Base-by-base conservation (phyloP, 2,113 vertebrate genomes). In the Glaucidium brasilianum region DNA sequence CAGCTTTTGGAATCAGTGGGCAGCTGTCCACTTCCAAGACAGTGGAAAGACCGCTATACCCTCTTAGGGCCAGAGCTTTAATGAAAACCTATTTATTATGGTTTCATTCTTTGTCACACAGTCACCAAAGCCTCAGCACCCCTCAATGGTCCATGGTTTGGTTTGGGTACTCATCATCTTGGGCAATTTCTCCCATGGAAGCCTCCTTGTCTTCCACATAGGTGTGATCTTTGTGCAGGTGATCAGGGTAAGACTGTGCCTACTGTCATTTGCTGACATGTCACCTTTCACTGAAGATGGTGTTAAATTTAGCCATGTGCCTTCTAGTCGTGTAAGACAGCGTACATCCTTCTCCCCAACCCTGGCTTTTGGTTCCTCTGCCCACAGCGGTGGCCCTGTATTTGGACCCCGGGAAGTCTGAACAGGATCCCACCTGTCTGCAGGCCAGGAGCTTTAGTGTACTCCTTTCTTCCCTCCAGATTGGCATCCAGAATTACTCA, bases 401-500 rank as follows among this genome's bases (percentile, higher is more conserved):
- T 5, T 63, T 74, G 52, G 10, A 56, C 27, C 26, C 56, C 69
- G 39, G 8, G 68, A 76, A 87, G 10, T 80, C 56, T 53, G 79
- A 84, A 60, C 8, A 56, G 27, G 18, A 77, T 75, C 56, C 39
- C 43, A 32, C 13, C 76, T 92, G 85, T 43, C 50, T 62, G 47
- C 32, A 76, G n/a, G 26, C 18, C 25, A 74, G 29, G 26, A 35
- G 7, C 56, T 43, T 64, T n/a, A 47, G 17, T 32, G 13, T 50
- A 41, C 22, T 43, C 45, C 39, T 88, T 89, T 29, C 35, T 91
- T 88, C 25, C 45, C 91, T 96, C 49, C 91, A 99, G 99, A 98
- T 99, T 23, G 99, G 99, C 50, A 99, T 99, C 95, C 98, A 99
- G 97, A 99, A 98, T 96, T 99, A 99, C 97, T 99, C 99, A 15